phyloP scores from a whole-genome alignment of 2,888 invertebrate genomes.

The Campoletis raptor region DNA sequence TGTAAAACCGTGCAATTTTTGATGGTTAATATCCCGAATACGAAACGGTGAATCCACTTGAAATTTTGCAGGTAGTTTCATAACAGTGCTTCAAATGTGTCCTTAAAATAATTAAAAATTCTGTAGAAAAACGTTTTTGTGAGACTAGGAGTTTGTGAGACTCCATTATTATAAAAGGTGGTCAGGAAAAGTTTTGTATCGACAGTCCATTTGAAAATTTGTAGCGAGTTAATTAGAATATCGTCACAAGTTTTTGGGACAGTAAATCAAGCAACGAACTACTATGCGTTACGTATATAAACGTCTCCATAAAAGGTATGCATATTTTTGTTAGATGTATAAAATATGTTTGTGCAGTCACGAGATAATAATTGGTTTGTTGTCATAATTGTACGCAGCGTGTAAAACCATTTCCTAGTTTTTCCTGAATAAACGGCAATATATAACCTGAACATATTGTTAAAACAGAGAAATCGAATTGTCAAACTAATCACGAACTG shows the following conservation, averaged over 20 bases:
- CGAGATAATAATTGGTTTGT: slow-evolving; percentile 53
- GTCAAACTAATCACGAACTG: slow-evolving; percentile 62
- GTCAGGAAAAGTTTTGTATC: background rate
- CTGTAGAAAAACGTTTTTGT: too few species aligned
- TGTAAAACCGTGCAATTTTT: too few species aligned
- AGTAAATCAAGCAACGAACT: background rate
- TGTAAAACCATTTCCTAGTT: slow-evolving; percentile 60
- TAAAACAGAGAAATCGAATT: slow-evolving; percentile 58
- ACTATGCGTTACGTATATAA: slow-evolving; percentile 2
- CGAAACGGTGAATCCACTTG: too few species aligned
- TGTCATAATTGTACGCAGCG: slow-evolving; percentile 56
- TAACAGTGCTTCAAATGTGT: background rate
- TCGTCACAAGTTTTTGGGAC: background rate
- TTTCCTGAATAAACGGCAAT: background rate
- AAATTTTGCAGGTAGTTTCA: too few species aligned
- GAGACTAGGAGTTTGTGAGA: background rate
- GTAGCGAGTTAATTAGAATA: background rate
- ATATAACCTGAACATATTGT: background rate
- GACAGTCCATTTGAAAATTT: background rate
- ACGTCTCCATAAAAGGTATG: background rate
- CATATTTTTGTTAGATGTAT: background rate
- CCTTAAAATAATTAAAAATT: too few species aligned
- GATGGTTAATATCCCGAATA: too few species aligned
- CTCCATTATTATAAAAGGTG: background rate
- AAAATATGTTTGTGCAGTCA: slow-evolving; percentile 22